These are phyloP conservation scores for Yponomeuta malinellus DNA, from an alignment of 2,888 invertebrate genomes.

Conservation along the genomic window DNA sequence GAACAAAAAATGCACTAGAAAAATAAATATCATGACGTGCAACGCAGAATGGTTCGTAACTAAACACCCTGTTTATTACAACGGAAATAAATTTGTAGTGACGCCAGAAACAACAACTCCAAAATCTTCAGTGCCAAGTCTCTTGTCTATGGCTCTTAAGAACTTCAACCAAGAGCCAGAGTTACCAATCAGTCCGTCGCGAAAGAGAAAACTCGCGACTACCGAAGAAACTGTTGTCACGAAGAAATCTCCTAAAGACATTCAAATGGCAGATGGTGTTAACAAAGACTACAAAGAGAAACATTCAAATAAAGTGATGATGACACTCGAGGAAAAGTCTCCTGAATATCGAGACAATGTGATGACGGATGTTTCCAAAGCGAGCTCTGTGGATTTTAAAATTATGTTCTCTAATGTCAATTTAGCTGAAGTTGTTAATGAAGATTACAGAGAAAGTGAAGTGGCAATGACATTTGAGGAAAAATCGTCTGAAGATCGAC, in stretches of 20 bases:
- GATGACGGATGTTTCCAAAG: too few species aligned
- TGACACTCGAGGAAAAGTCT: too few species aligned
- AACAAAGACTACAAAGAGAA: background rate
- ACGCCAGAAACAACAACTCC: constrained; percentile 20
- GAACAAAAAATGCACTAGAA: background rate
- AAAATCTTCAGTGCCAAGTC: constrained; percentile 17
- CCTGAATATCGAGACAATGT: too few species aligned
- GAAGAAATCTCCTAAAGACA: background rate
- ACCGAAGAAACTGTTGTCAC: background rate
- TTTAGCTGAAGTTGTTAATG: too few species aligned
- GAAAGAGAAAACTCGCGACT: background rate
- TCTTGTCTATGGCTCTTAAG: constrained; percentile 22
- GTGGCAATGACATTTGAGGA: too few species aligned
- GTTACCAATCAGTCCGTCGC: background rate
- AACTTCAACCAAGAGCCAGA: constrained; percentile 21
- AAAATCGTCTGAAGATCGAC: too few species aligned
- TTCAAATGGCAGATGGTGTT: background rate
- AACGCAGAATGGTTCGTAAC: constrained; percentile 28
- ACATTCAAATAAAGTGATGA: too few species aligned
- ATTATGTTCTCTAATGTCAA: too few species aligned
- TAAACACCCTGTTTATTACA: constrained; percentile 19
- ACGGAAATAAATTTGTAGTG: constrained; percentile 23
- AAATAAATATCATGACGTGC: constrained; percentile 19
- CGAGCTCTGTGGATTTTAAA: too few species aligned
- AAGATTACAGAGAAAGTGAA: too few species aligned